Evolutionary conservation across 2,888 invertebrate species (phyloP).

Genomic region (Dynastes maya): DNA sequence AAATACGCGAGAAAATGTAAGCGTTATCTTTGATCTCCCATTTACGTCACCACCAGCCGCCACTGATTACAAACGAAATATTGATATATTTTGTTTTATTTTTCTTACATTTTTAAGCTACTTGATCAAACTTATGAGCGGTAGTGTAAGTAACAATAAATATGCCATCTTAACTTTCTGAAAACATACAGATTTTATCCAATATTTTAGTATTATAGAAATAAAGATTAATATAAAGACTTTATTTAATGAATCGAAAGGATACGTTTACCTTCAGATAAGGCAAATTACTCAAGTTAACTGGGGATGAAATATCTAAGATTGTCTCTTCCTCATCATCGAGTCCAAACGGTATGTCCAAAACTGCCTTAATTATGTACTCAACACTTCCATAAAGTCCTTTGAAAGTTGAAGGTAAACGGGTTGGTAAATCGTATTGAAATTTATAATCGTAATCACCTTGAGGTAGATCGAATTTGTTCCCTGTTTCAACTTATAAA

Average conservation of each 20-base stretch:
- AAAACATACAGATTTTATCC: too few relatives aligned
- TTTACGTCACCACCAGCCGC: too few relatives aligned
- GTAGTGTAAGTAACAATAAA: too few relatives aligned
- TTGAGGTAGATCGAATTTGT: not conserved
- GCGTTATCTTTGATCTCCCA: too few relatives aligned
- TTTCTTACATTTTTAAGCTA: too few relatives aligned
- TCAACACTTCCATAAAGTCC: conserved; percentile 7
- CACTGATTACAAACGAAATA: too few relatives aligned
- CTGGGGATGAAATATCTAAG: conserved; percentile 10
- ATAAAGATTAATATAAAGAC: not conserved
- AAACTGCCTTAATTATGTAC: not conserved
- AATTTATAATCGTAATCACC: conserved; percentile 19
- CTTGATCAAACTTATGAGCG: too few relatives aligned
- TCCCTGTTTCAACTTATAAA: conserved; percentile 5
- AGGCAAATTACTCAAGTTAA: conserved; percentile 9
- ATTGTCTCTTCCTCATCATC: conserved; percentile 15
- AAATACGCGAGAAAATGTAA: too few relatives aligned
- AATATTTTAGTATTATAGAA: not conserved
- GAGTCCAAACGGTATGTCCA: conserved; percentile 17
- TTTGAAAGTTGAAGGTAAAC: conserved; percentile 20
- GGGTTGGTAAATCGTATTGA: conserved; percentile 8
- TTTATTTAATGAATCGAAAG: not conserved
- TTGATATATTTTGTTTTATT: too few relatives aligned
- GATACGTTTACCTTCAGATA: not conserved
- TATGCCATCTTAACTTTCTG: too few relatives aligned